phyloP scores from a whole-genome alignment of 2,113 vertebrate species.

The Charina bottae region DNA sequence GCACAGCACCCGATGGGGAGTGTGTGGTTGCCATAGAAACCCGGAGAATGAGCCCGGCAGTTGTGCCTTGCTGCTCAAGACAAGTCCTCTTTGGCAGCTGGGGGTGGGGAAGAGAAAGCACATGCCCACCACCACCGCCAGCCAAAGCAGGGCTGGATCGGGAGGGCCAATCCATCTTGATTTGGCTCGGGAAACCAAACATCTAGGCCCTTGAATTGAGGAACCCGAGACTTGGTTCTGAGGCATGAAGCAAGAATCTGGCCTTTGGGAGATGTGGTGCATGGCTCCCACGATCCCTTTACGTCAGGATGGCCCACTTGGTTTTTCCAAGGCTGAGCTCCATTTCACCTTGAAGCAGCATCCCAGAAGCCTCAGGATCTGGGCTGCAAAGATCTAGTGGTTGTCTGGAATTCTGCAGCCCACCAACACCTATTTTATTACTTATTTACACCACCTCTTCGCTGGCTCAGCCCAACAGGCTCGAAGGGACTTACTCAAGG shows the following conservation, averaged over 20 bases:
- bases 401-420: not conserved
- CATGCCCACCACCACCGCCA: no score
- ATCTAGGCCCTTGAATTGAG: not conserved
- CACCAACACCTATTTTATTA: not conserved
- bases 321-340: not conserved
- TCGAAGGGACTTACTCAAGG: not conserved
- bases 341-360: no score
- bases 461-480: not conserved
- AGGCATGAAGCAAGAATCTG: not conserved
- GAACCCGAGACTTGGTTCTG: not conserved
- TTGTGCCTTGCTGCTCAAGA: not conserved
- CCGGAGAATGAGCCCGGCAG: not conserved
- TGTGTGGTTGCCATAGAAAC: constrained; percentile 59
- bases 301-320: not conserved
- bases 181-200: not conserved
- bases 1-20: constrained; percentile 44
- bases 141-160: not conserved
- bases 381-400: not conserved
- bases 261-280: not conserved
- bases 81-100: not conserved
- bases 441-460: not conserved
- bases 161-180: not conserved
- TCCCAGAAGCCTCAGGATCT: not conserved
- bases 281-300: not conserved
- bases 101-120: not conserved